phyloP scores from a whole-genome alignment of 2,888 invertebrate genomes.

The Mermis nigrescens region DNA sequence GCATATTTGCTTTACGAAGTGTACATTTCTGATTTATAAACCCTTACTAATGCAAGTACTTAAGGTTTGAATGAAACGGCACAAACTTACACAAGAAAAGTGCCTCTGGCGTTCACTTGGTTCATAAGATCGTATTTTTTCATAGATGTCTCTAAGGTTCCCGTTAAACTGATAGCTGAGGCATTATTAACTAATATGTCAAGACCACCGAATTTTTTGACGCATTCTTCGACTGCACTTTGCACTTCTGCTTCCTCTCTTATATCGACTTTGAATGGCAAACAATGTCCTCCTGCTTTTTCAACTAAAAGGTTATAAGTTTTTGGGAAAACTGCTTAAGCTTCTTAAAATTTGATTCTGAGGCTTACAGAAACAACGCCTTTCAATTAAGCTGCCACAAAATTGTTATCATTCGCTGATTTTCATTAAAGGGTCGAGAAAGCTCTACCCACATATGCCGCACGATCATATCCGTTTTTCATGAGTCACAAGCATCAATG shows the following conservation, averaged over 20 bases:
- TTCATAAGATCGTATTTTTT: conserved; percentile 93
- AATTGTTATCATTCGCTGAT: too few species aligned
- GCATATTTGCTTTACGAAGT: too few species aligned
- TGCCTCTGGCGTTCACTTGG: conserved; percentile 75
- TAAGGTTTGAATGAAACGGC: conserved; percentile 1
- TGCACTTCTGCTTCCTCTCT: conserved; percentile 52
- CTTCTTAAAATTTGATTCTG: too few species aligned
- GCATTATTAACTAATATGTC: conserved; percentile 86
- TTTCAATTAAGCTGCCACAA: too few species aligned
- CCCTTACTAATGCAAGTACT: too few species aligned
- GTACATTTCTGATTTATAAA: too few species aligned
- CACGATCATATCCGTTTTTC: too few species aligned
- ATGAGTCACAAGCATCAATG: too few species aligned
- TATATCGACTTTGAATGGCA: conserved; percentile 71
- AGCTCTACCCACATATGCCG: too few species aligned
- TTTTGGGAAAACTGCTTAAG: too few species aligned
- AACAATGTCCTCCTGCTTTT: conserved; percentile 59
- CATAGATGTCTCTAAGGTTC: conserved; percentile 68
- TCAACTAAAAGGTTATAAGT: conserved; percentile 57
- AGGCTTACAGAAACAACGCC: too few species aligned
- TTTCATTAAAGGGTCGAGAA: too few species aligned
- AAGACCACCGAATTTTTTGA: conserved; percentile 71
- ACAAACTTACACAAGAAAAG: conserved; percentile 61
- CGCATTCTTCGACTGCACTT: conserved; percentile 32
- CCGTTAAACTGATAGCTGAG: conserved; percentile 58